These are phyloP conservation scores for Cromileptes altivelis DNA, from an alignment of 2,113 vertebrate genomes.

Conservation along the genomic window DNA sequence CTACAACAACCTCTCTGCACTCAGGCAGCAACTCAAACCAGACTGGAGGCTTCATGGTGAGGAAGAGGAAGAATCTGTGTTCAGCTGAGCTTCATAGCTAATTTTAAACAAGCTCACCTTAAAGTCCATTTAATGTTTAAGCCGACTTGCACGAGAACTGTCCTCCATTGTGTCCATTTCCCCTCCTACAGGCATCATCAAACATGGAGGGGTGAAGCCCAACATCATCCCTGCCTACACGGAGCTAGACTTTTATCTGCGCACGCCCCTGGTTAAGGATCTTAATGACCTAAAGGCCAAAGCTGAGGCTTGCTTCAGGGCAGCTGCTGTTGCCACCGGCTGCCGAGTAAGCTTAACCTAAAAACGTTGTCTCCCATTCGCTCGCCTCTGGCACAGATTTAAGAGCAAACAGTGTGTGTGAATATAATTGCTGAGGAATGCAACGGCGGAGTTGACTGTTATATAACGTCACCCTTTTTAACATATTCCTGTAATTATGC, in stretches of 20 bases:
- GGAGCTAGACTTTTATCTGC: constrained; percentile 89
- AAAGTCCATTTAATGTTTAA: not conserved
- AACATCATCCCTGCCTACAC: constrained; percentile 93
- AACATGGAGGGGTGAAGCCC: constrained; percentile 90
- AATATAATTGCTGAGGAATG: not conserved
- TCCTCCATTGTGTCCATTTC: constrained; percentile 20
- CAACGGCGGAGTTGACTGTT: constrained; percentile 8
- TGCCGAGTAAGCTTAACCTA: constrained; percentile 84
- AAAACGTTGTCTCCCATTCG: not conserved
- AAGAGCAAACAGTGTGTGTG: not conserved
- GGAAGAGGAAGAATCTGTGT: constrained; percentile 17
- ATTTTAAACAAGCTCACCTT: not conserved
- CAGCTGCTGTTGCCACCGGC: constrained; percentile 90
- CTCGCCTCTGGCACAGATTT: not conserved
- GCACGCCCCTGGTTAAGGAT: constrained; percentile 87
- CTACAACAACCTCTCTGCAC: constrained; percentile 91
- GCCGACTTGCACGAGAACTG: not conserved
- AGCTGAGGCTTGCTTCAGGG: constrained; percentile 90
- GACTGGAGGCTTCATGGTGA: constrained; percentile 92
- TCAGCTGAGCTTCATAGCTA: not conserved
- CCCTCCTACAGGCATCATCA: constrained; percentile 89
- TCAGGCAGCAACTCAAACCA: constrained; percentile 93
- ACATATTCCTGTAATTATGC: constrained; percentile 50
- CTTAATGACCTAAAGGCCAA: constrained; percentile 87
- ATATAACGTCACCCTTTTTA: constrained; percentile 28